These are phyloP conservation scores for Gallinago undulata DNA, from an alignment of 2,113 vertebrate species.

Conservation along the genomic window DNA sequence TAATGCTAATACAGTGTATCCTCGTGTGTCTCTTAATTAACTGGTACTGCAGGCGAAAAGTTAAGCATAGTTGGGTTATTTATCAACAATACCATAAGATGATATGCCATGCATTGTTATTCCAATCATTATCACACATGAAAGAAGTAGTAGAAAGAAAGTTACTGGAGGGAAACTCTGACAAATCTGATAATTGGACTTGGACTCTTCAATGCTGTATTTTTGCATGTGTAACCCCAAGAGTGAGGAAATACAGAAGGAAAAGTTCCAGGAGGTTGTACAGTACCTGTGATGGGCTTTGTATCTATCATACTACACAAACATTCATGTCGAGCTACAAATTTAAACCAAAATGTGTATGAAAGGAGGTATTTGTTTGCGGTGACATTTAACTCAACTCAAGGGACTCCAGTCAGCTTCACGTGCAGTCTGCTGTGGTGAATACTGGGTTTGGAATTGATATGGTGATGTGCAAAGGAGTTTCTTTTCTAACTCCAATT, in stretches of 20 bases:
- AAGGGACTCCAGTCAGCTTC: background rate
- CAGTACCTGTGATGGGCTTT: background rate
- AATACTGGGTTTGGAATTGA: background rate
- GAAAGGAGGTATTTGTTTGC: background rate
- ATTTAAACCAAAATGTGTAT: background rate
- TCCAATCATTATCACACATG: background rate
- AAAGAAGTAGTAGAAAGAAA: background rate
- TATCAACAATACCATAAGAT: background rate
- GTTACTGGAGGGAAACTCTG: background rate
- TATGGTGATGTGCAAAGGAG: background rate
- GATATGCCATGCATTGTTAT: background rate
- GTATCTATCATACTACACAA: background rate
- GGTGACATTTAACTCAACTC: background rate
- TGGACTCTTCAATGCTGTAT: background rate
- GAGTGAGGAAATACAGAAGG: background rate
- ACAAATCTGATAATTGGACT: background rate
- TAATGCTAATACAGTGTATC: background rate
- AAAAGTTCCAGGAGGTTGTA: background rate
- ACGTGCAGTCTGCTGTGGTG: fast-evolving
- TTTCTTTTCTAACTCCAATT: background rate
- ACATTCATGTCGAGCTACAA: background rate
- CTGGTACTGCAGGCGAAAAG: background rate
- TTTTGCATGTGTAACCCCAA: background rate
- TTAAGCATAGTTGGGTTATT: background rate
- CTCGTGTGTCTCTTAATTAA: background rate